Evolutionary conservation across 2,888 invertebrate species (phyloP).

Genomic region (Escarpia spicata): DNA sequence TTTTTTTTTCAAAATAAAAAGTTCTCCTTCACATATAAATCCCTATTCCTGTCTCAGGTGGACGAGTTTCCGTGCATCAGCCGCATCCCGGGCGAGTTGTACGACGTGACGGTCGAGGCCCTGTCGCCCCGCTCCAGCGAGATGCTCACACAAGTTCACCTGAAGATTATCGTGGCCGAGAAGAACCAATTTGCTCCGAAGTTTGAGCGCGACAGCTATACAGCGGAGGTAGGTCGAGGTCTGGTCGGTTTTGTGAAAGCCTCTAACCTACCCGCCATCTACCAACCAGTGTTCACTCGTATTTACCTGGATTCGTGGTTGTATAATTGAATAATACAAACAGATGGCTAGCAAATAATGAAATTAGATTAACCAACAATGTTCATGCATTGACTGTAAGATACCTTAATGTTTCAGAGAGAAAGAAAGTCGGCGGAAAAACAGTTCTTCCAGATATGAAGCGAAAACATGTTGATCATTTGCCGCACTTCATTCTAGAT

Average conservation of each 20-base stretch:
- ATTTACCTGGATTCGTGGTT: neutral
- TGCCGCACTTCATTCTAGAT: neutral
- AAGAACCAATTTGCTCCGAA: conserved; percentile 4
- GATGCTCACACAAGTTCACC: neutral
- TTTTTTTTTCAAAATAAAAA: no score
- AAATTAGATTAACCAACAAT: neutral
- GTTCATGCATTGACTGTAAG: neutral
- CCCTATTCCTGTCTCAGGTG: neutral
- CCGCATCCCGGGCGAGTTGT: neutral
- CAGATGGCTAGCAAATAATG: neutral
- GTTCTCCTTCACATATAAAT: no score
- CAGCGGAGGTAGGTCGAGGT: neutral
- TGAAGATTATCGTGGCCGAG: neutral
- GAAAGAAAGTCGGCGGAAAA: no score
- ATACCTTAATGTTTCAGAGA: neutral
- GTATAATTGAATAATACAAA: neutral
- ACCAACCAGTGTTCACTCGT: neutral
- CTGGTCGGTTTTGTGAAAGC: neutral
- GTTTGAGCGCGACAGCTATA: neutral
- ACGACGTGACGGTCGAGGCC: neutral
- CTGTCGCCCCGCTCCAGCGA: neutral
- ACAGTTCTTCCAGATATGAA: neutral
- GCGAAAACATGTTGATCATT: neutral
- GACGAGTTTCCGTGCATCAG: neutral
- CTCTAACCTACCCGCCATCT: neutral